Evolutionary conservation across 2,888 invertebrate species (phyloP).

Genomic region (Lydus trimaculatus): DNA sequence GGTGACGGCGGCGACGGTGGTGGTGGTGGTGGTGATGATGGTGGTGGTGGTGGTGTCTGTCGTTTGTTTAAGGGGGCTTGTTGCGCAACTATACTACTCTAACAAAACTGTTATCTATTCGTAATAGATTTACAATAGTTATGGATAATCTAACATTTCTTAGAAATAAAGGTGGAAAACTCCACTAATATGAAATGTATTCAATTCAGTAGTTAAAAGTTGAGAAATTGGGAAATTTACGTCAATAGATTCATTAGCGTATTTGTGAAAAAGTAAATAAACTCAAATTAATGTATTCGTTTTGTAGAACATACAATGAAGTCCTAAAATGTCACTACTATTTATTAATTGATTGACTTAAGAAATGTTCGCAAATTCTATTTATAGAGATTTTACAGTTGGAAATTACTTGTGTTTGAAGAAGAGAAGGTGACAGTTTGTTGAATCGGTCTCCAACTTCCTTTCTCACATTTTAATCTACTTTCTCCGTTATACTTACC

Average conservation of each 20-base stretch:
- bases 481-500: too few species aligned
- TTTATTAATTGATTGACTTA: background rate
- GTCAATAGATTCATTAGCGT: constrained; percentile 1
- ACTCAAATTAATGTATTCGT: background rate
- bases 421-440: too few species aligned
- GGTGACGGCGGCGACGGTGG: background rate
- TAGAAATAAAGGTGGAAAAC: background rate
- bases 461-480: too few species aligned
- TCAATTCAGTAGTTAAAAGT: background rate
- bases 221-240: background rate
- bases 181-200: background rate
- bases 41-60: too few species aligned
- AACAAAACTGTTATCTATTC: background rate
- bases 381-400: background rate
- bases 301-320: background rate
- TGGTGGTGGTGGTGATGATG: background rate
- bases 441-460: too few species aligned
- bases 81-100: background rate
- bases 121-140: background rate
- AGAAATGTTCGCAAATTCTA: background rate
- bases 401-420: background rate
- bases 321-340: background rate
- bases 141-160: background rate
- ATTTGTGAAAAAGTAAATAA: background rate
- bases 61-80: background rate